Conservation (phyloP, 2,888 invertebrate genomes). For the Phaonia tiefii region DNA sequence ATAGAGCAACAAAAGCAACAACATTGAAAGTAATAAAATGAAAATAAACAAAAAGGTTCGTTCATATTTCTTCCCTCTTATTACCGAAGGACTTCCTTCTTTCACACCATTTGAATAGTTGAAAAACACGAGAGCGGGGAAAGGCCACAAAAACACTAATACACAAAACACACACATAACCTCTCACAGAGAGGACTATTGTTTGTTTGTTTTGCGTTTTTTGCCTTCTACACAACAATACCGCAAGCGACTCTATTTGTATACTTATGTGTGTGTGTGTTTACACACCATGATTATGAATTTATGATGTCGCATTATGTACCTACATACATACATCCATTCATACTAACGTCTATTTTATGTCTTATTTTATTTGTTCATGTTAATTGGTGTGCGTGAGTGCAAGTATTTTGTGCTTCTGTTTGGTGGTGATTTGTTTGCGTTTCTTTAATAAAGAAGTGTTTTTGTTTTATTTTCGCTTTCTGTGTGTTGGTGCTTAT, state of each 20-base stretch:
- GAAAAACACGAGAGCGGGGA: not conserved
- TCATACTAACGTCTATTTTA: conserved; percentile 22
- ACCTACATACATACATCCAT: too few species aligned
- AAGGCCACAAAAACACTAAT: not conserved
- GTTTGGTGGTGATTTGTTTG: conserved; percentile 55
- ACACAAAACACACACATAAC: too few species aligned
- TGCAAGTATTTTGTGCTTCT: conserved; percentile 52
- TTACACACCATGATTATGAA: conserved; percentile 20
- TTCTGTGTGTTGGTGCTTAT: conserved; percentile 72
- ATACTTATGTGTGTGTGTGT: too few species aligned
- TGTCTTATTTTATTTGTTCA: conserved; percentile 23
- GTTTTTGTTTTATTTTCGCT: conserved; percentile 32
- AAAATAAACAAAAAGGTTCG: not conserved
- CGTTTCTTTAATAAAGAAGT: conserved; percentile 34
- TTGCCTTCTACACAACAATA: too few species aligned
- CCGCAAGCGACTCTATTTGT: too few species aligned
- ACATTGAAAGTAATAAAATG: not conserved
- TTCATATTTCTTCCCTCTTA: conserved; percentile 47
- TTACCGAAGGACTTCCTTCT: conserved; percentile 50
- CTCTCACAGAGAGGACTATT: too few species aligned
- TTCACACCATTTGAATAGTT: conserved; percentile 43
- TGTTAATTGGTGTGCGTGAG: conserved; percentile 43
- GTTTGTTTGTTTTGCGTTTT: too few species aligned
- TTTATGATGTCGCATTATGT: conserved; percentile 52
- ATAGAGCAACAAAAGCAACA: not conserved